Conservation (phyloP, 1,140 invertebrate genomes). For the Hylaeus anthracinus region DNA sequence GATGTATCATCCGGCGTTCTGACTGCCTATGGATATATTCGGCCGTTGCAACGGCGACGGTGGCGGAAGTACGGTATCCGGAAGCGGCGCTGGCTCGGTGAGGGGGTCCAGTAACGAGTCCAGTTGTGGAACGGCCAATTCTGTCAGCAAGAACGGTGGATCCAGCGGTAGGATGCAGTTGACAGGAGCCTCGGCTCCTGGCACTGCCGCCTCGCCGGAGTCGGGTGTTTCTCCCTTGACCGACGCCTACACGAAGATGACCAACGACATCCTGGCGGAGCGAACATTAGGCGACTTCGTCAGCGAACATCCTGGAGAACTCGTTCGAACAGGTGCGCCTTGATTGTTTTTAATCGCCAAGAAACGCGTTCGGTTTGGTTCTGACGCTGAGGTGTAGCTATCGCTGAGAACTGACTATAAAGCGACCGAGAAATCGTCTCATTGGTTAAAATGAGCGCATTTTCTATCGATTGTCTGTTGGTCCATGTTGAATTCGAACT, state of each 20-base stretch:
- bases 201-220: slow-evolving; percentile 79
- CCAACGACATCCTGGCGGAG: slow-evolving; percentile 91
- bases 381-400: too few relatives aligned
- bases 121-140: slow-evolving; percentile 62
- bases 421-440: too few relatives aligned
- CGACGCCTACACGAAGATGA: slow-evolving; percentile 94
- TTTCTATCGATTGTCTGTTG: too few relatives aligned
- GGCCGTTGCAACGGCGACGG: slow-evolving; percentile 78
- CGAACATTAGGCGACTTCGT: slow-evolving; percentile 94
- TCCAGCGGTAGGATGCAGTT: slow-evolving; percentile 78
- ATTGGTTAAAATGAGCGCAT: too few relatives aligned
- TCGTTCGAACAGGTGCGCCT: slow-evolving; percentile 91
- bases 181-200: slow-evolving; percentile 79
- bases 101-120: slow-evolving; percentile 65
- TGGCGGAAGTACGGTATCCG: slow-evolving; percentile 72
- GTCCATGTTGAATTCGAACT: too few relatives aligned
- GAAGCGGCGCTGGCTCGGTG: slow-evolving; percentile 67
- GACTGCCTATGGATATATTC: slow-evolving; percentile 81
- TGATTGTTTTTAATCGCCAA: neutral
- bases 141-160: slow-evolving; percentile 57
- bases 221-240: slow-evolving; percentile 83
- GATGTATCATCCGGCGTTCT: slow-evolving; percentile 77
- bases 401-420: too few relatives aligned
- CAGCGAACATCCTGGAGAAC: slow-evolving; percentile 94
- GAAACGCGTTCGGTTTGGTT: too few relatives aligned